A percentile compares a stretch with the other conserved stretches of the same genome.
Evolutionary conservation across 30 jellyfish, hydroid and myxozoan genomes (phyloP).

Genomic region (Nemopilema nomurai): DNA sequence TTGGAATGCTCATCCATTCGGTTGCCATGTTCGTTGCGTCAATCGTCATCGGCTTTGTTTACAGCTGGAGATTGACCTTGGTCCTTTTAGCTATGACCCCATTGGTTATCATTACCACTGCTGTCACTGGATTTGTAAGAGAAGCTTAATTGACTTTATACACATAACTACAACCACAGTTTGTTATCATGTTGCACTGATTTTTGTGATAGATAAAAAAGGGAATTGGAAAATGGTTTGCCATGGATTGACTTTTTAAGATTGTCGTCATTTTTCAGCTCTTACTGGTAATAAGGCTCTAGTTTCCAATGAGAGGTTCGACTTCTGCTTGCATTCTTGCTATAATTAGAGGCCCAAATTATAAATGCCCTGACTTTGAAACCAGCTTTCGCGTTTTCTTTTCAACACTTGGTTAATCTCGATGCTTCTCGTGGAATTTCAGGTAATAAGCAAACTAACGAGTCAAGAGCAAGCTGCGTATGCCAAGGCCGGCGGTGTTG

Average conservation of each 20-base stretch:
- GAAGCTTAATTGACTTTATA: too few species aligned
- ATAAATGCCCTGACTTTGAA: too few species aligned
- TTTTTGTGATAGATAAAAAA: too few species aligned
- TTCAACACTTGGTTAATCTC: background rate
- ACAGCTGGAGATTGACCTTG: slow-evolving; percentile 77
- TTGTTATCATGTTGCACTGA: too few species aligned
- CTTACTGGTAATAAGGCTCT: too few species aligned
- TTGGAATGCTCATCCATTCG: slow-evolving; percentile 69
- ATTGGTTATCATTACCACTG: slow-evolving; percentile 56
- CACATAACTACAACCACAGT: too few species aligned
- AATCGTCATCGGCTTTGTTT: slow-evolving; percentile 66
- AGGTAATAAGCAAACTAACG: slow-evolving; percentile 74
- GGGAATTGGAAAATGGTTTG: too few species aligned
- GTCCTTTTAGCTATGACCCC: slow-evolving; percentile 77
- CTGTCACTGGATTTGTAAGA: slow-evolving; percentile 69
- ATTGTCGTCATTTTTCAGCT: too few species aligned
- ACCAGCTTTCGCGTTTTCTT: background rate
- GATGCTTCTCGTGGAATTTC: background rate
- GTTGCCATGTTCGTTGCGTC: slow-evolving; percentile 78
- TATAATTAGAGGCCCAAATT: too few species aligned
- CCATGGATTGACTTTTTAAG: too few species aligned
- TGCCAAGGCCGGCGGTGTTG: slow-evolving; percentile 86
- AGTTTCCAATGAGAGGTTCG: too few species aligned
- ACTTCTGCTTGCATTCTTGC: too few species aligned
- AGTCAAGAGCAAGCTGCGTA: slow-evolving; percentile 84